Evolutionary conservation across 2,888 invertebrate species (phyloP), one percentile per base, ranked within the genome.

Genomic region (Corythucha ciliata): DNA sequence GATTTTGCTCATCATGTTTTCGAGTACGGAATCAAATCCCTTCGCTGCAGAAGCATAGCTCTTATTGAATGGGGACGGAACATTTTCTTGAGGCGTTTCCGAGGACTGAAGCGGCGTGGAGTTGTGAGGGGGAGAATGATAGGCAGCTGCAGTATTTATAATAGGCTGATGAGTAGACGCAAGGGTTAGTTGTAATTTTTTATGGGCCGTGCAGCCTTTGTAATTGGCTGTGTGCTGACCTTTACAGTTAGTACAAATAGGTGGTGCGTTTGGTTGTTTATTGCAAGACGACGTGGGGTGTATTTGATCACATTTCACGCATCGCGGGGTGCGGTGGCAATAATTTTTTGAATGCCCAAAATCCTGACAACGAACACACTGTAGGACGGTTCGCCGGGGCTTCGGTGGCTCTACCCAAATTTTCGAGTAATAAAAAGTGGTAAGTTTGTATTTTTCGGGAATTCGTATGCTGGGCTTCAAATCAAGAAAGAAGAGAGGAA

Each of bases 311-410:
- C 41, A 40, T 40, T 21, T 12, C 8, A 40, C 41, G 14, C 41
- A 40, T 16, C 14, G 18, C 8, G 18, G 8, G 18, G 18, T 20
- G 8, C 14, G 18, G 8, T 20, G 18, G 22, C 41, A 40, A 21
- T 18, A 40, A 16, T 40, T 40, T 20, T 40, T 40, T 7, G 8
- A 10, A 21, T 40, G 41, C 41, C 41, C 41, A 21, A 40, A 40
- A 7, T 40, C 41, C 22, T 40, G 41, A 16, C 36, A 36, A 7
- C 18, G 10, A 8, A n/a, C 18, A 14, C 36, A 36, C 14, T 36
- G 36, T n/a, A 40, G 6, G 16, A 40, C 22, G 16, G 7, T 40
- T 8, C 41, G 41, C 22, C 22, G 18, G 7, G 41, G 41, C 8
- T 21, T 12, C 12, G 41, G 41, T 21, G 41, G 41, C 14, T 40